Base-by-base conservation (phyloP, 64 coral and sea anemone species). In the Acropora tenuis region DNA sequence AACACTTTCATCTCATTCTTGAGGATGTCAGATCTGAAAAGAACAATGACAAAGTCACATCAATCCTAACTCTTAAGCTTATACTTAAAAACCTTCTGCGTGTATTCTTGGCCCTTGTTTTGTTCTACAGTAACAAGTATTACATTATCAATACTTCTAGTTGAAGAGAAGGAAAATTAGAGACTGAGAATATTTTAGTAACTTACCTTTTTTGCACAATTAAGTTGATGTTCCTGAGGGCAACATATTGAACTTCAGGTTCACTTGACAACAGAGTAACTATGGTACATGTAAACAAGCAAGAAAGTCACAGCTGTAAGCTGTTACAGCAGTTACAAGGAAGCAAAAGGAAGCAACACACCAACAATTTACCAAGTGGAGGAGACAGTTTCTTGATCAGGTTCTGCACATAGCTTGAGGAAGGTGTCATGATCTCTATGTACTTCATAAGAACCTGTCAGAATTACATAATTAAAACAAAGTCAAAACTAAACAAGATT, bases 1-100 rank as follows among this genome's bases (percentile, higher is more conserved):
- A 99, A 99, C 16, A 99, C 97, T 94, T 99, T 99, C 97, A 99
- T 99, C 84, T 99, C 97, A 94, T 94, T 99, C 84, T 93, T 96
- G 20, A 99, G 84, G 78, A 99, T 99, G 41, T 99, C 97, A 74
- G 94, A 71, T 47, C 97, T 99, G 11, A 4, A 84, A 18, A 87
- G 67, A 60, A 11, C 47, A 47, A 86, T 93, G 1, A 46, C 42
- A n/a, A 8, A 83, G 15, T 43, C 6, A 55, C 17, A 1, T 63
- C 46, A 90, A 9, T 30, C 48, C 18, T 11, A n/a, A n/a, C n/a
- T n/a, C n/a, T n/a, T n/a, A n/a, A n/a, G n/a, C n/a, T n/a, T n/a
- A n/a, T n/a, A n/a, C n/a, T n/a, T n/a, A n/a, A n/a, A n/a, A n/a
- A n/a, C n/a, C n/a, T n/a, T n/a, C n/a, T n/a, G n/a, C n/a, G n/a